Evolutionary conservation across 1,140 invertebrate species (phyloP), one percentile per base, ranked within the genome.

Genomic region (Listronotus bonariensis): DNA sequence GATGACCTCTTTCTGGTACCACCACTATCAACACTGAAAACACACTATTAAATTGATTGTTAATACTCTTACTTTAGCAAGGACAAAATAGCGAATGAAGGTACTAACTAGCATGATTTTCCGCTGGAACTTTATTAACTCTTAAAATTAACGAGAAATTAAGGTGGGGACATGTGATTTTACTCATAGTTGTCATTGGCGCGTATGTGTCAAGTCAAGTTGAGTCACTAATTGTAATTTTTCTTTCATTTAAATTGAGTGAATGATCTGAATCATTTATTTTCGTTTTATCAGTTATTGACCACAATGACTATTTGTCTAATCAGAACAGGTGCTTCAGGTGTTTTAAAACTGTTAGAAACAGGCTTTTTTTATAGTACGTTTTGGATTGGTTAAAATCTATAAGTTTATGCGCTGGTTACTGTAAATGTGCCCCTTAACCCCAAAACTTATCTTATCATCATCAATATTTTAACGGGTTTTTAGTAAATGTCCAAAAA

Each of bases 111-210:
- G 34, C 41, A 43, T 48, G 34, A 43, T 49, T 63, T 54, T 54
- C 48, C 32, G 58, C 26, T 52, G 46, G 26, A 52, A 61, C 58
- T 52, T 55, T 54, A 63, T 63, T 63, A 63, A 63, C 36, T 63
- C 36, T 45, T 18, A 46, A 63, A 54, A 63, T 60, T 60, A 63
- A 55, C 60, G 40, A 45, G 31, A 9, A 8, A 15, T 43, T 20
- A 43, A 36, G 51, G 60, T 63, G 60, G 60, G 60, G 60, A 36
- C 18, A 32, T 8, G 26, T 26, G 20, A 52, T 40, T 52, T 60
- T 51, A 60, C 46, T 51, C 58, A 60, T 51, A 42, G 3, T n/a
- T 26, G 20, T 26, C 20, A 26, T 18, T 5, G 12, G 32, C 31
- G 34, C 32, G 42, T 14, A 34, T 54, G 51, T 12, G 7, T 17